Percentiles rank a stretch among this genome's conserved stretches.
These are phyloP conservation scores for Lynx canadensis DNA, from an alignment of 2,113 vertebrate genomes.

Conservation along the genomic window DNA sequence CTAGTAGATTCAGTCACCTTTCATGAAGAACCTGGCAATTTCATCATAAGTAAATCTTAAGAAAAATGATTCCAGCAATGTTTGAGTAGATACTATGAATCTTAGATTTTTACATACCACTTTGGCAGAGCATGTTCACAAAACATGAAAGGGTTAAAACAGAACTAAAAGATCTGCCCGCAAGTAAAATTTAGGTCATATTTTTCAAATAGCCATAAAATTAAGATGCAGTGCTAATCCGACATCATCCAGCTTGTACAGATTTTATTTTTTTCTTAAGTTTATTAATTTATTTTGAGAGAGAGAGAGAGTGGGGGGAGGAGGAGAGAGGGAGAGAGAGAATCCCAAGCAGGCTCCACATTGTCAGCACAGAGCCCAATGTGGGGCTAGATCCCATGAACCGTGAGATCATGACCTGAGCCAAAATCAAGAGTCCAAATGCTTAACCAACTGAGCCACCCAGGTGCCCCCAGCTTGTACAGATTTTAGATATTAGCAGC, in stretches of 20 bases:
- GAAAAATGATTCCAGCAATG: constrained; percentile 18
- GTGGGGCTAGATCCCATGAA: too few relatives aligned
- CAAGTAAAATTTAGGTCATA: constrained; percentile 46
- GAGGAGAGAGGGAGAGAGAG: too few relatives aligned
- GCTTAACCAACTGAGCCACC: too few relatives aligned
- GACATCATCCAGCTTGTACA: not conserved
- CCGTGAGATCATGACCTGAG: too few relatives aligned
- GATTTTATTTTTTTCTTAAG: not conserved
- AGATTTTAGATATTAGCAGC: constrained; percentile 24
- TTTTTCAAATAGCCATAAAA: constrained; percentile 37
- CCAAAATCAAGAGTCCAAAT: too few relatives aligned
- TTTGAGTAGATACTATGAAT: constrained; percentile 14
- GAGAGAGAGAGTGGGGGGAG: too few relatives aligned
- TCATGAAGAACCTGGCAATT: constrained; percentile 29
- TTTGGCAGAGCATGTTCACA: constrained; percentile 48
- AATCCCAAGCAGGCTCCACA: too few relatives aligned
- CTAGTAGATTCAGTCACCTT: constrained; percentile 4
- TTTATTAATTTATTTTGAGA: too few relatives aligned
- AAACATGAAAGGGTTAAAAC: constrained; percentile 25
- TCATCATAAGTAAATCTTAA: constrained; percentile 51
- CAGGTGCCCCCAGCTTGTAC: not conserved
- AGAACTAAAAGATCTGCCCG: not conserved
- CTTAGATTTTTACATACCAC: not conserved
- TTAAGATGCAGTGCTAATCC: not conserved
- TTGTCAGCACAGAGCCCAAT: too few relatives aligned